A percentile compares a stretch with the other conserved stretches of the same genome.
Conservation (phyloP, 1,140 invertebrate genomes). For the Hycleus phaleratus region DNA sequence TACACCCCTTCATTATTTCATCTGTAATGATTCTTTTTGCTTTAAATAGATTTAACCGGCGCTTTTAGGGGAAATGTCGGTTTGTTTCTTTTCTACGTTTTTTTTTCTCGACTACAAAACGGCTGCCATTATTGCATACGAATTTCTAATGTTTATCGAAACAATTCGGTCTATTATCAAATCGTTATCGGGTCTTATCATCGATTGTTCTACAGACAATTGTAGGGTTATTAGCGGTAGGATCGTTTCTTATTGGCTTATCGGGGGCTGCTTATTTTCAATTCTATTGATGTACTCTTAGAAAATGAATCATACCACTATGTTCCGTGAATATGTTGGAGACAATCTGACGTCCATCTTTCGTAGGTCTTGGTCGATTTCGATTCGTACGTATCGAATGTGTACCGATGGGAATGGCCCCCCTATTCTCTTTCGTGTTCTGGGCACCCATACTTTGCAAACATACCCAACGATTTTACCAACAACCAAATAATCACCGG, state of each 20-base stretch:
- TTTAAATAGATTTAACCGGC: no score
- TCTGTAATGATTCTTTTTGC: no score
- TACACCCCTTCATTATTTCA: no score
- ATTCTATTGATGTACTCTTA: no score
- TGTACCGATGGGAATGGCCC: conserved; percentile 52
- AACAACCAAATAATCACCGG: conserved; percentile 3
- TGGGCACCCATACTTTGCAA: conserved; percentile 69
- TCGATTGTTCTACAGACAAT: no score
- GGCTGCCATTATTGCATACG: background rate
- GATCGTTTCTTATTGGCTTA: no score
- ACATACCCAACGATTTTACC: conserved; percentile 24
- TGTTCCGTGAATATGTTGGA: conserved; percentile 85
- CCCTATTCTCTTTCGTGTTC: conserved; percentile 71
- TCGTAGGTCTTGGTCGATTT: conserved; percentile 61
- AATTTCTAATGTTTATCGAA: background rate
- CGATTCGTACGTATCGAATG: conserved; percentile 57
- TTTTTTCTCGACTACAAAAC: background rate
- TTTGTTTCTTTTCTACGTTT: background rate
- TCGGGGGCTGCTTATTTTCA: no score
- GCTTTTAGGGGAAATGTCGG: no score
- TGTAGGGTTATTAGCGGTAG: no score
- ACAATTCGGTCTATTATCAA: background rate
- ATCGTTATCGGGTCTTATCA: background rate
- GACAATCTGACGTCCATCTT: conserved; percentile 69
- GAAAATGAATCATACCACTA: conserved; percentile 56